A percentile compares a stretch with the other conserved stretches of the same genome.
phyloP scores from a whole-genome alignment of 2,113 vertebrate genomes.

The Dasyornis broadbenti region DNA sequence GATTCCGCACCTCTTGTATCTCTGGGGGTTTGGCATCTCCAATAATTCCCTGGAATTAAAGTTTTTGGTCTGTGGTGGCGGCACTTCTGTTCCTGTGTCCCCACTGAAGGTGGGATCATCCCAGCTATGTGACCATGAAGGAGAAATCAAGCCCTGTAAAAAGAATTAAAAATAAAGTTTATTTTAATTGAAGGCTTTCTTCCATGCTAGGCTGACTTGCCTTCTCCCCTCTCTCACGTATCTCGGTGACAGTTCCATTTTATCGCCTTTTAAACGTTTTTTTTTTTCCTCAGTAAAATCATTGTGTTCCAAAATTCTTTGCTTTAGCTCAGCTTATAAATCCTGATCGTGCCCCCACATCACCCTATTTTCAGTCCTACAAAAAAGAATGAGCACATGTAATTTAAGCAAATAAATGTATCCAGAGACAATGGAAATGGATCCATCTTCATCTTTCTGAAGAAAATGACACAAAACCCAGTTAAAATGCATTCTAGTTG shows the following conservation, averaged over 20 bases:
- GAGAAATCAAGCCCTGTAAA: neutral
- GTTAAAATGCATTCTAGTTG: neutral
- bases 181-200: neutral
- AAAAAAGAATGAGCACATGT: neutral
- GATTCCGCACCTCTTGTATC: no score
- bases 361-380: neutral
- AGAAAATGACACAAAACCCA: neutral
- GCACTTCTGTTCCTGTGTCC: neutral
- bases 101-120: neutral
- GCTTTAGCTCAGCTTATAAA: neutral
- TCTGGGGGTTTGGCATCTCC: neutral
- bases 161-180: neutral
- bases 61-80: neutral
- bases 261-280: neutral
- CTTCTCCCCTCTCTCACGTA: neutral
- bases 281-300: neutral
- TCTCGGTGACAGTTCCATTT: fast-evolving
- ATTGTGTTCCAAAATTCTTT: neutral
- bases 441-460: neutral
- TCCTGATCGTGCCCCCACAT: neutral
- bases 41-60: neutral
- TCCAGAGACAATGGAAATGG: neutral
- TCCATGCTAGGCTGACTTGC: neutral
- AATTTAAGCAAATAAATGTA: neutral
- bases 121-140: fast-evolving